phyloP scores from a whole-genome alignment of 2,797 vertebrate species.

The Denticeps clupeoides region DNA sequence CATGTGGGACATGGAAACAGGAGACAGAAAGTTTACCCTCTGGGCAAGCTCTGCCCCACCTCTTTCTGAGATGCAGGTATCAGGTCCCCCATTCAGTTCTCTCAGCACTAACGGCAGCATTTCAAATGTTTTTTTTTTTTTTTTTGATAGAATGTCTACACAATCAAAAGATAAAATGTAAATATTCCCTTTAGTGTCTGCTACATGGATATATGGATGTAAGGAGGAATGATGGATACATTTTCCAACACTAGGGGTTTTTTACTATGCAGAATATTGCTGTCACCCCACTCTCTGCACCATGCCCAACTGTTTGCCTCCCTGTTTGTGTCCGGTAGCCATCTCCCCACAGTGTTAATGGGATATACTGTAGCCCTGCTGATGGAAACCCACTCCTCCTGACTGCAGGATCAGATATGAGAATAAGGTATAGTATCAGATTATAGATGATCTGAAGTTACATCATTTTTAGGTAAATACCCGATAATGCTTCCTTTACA shows the following conservation, averaged over 20 bases:
- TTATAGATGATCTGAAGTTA: background rate
- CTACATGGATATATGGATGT: too few relatives aligned
- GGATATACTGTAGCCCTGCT: conserved; percentile 93
- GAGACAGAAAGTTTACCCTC: conserved; percentile 84
- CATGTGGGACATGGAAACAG: conserved; percentile 99
- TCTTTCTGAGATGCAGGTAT: conserved; percentile 88
- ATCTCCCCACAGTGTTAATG: conserved; percentile 86
- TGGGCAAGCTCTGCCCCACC: conserved; percentile 93
- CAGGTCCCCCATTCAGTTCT: conserved; percentile 13
- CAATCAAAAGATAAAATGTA: too few relatives aligned
- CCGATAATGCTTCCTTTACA: background rate
- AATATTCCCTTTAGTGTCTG: too few relatives aligned
- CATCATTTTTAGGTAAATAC: too few relatives aligned
- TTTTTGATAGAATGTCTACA: too few relatives aligned
- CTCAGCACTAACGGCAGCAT: background rate
- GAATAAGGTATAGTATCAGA: conserved; percentile 73
- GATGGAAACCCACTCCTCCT: conserved; percentile 95
- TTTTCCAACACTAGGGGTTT: too few relatives aligned
- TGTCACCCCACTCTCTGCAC: background rate
- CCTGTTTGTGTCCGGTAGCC: conserved; percentile 53
- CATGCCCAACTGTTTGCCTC: conserved; percentile 3
- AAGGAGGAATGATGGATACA: too few relatives aligned
- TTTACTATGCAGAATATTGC: too few relatives aligned
- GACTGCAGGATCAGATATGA: conserved; percentile 95
- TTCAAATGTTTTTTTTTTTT: background rate